phyloP scores from a whole-genome alignment of 2,113 vertebrate genomes.

The Dasyprocta punctata region DNA sequence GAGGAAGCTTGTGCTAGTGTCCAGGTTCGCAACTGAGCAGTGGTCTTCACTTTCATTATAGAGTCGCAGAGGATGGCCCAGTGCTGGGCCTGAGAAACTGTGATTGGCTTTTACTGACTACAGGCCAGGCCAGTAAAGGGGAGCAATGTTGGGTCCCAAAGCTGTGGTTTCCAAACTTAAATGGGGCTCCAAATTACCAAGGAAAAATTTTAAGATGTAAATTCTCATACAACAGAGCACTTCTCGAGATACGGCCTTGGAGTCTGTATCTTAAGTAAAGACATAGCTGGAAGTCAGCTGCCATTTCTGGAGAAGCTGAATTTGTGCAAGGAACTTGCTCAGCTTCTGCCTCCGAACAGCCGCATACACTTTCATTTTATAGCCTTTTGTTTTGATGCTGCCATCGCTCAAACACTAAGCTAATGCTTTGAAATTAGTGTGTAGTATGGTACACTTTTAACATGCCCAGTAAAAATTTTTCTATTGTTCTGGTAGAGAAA shows the following conservation, averaged over 20 bases:
- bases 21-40: background rate
- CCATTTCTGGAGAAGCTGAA: background rate
- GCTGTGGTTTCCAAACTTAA: background rate
- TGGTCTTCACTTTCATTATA: background rate
- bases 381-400: background rate
- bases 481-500: background rate
- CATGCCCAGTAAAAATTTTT: background rate
- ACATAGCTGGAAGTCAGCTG: background rate
- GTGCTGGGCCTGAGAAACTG: background rate
- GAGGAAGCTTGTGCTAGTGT: background rate
- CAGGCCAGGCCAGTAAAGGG: too few species aligned
- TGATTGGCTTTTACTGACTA: background rate
- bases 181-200: background rate
- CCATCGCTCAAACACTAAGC: background rate
- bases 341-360: background rate
- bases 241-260: background rate
- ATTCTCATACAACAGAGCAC: background rate
- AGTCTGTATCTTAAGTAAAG: background rate
- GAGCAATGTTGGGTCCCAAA: background rate
- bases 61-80: background rate
- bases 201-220: background rate
- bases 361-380: too few species aligned
- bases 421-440: background rate
- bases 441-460: background rate
- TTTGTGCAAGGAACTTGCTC: background rate